Base-by-base conservation (phyloP, 1,140 invertebrate genomes). In the Temnothorax longispinosus region DNA sequence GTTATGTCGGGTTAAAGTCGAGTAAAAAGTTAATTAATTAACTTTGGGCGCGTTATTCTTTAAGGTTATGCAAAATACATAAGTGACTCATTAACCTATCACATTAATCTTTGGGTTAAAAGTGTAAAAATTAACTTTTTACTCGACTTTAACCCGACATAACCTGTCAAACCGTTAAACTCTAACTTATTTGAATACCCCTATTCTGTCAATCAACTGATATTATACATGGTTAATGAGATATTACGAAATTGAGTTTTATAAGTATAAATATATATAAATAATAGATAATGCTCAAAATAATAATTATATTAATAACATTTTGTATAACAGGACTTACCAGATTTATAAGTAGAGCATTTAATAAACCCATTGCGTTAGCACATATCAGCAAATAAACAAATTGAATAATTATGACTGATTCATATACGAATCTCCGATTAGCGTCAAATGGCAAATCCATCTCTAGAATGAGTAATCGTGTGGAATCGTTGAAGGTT, bases 291-390 rank as follows among this genome's bases (percentile, higher is more conserved):
- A 65, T 21, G 21, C 21, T 21, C 67, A 52, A 62, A 13, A 77
- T 27, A 1, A 27, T 21, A 52, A 50, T 38, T 56, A 74, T 27
- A 27, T 27, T n/a, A 54, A 78, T 13, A 4, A 52, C 8, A 27
- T 13, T 0, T 5, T 6, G 38, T 6, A 0, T 27, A 41, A 41
- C 6, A 41, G 3, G 38, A 81, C 50, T 81, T 3, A 81, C 64
- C 78, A 81, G 32, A 58, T 56, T 81, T 44, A 81, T 81, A 0
- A 81, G 38, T 10, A 81, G 15, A 13, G 15, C 18, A 13, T 81
- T 81, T 13, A 81, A 71, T 13, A 56, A 11, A 13, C 64, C 64
- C 15, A 32, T 71, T n/a, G 18, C 38, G 11, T 35, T 38, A 10
- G 78, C 10, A n/a, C 78, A 71, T 10, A 56, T 7, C 2, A 15